Percentiles rank a stretch among this genome's conserved stretches.
Evolutionary conservation across 2,888 invertebrate species (phyloP).

Genomic region (Eupithecia exiguata): DNA sequence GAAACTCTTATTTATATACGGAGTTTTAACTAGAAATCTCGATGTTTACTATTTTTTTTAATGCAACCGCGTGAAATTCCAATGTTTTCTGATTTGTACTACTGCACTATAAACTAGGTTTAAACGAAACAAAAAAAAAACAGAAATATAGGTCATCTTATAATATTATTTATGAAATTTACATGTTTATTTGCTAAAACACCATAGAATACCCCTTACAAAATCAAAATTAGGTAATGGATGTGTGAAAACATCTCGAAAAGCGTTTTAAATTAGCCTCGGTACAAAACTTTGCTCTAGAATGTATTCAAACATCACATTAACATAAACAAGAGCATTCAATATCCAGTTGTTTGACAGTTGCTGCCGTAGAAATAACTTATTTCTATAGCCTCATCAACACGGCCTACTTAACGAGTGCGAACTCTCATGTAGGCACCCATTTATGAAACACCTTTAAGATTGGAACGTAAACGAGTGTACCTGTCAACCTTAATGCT

Average conservation of each 20-base stretch:
- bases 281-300: background rate
- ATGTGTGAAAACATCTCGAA: background rate
- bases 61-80: background rate
- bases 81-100: background rate
- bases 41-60: too few relatives aligned
- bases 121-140: background rate
- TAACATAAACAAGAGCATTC: slow-evolving; percentile 11
- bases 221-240: too few relatives aligned
- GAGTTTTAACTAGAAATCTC: too few relatives aligned
- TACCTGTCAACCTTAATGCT: background rate
- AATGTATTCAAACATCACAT: background rate
- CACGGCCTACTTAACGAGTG: slow-evolving; percentile 9
- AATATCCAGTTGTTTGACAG: slow-evolving; percentile 9
- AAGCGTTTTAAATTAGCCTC: background rate
- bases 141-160: too few relatives aligned
- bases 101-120: background rate
- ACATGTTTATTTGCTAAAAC: background rate
- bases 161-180: background rate
- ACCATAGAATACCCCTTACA: background rate
- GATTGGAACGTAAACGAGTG: background rate
- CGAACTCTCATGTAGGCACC: slow-evolving; percentile 2
- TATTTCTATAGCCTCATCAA: slow-evolving; percentile 16
- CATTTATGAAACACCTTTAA: slow-evolving; percentile 3
- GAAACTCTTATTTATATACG: too few relatives aligned
- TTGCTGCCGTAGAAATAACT: slow-evolving; percentile 9